Evolutionary conservation across 2,888 invertebrate species (phyloP).

Genomic region (Diogma glabrata): DNA sequence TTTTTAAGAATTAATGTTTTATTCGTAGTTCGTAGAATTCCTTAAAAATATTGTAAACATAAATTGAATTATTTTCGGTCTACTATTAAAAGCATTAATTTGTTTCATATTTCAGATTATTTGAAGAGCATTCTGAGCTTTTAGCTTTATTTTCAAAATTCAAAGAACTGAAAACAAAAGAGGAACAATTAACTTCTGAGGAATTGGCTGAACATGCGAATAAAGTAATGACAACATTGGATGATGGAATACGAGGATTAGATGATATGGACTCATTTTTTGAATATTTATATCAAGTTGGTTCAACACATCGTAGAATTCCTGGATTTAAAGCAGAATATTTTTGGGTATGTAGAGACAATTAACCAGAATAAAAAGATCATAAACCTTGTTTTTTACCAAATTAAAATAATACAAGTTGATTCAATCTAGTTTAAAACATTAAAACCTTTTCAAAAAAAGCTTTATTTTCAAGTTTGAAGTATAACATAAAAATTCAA

Average conservation of each 20-base stretch:
- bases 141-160: conserved; percentile 72
- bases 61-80: too few species aligned
- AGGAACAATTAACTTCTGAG: conserved; percentile 68
- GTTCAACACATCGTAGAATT: conserved; percentile 71
- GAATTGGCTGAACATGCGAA: conserved; percentile 78
- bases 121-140: conserved; percentile 73
- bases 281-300: conserved; percentile 69
- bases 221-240: conserved; percentile 79
- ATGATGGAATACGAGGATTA: conserved; percentile 76
- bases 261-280: conserved; percentile 79
- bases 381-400: too few species aligned
- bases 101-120: conserved; percentile 49
- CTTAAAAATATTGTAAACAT: too few species aligned
- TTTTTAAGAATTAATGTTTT: too few species aligned
- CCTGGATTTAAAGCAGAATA: conserved; percentile 76
- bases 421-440: too few species aligned
- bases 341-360: conserved; percentile 62
- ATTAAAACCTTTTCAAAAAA: too few species aligned
- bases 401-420: too few species aligned
- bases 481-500: too few species aligned
- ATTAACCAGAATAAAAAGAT: background rate
- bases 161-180: conserved; percentile 62
- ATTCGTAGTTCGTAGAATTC: too few species aligned
- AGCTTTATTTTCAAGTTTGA: too few species aligned
- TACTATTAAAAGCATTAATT: too few species aligned